Evolutionary conservation across 2,888 invertebrate genomes (phyloP).

Genomic region (Frankliniella intonsa): DNA sequence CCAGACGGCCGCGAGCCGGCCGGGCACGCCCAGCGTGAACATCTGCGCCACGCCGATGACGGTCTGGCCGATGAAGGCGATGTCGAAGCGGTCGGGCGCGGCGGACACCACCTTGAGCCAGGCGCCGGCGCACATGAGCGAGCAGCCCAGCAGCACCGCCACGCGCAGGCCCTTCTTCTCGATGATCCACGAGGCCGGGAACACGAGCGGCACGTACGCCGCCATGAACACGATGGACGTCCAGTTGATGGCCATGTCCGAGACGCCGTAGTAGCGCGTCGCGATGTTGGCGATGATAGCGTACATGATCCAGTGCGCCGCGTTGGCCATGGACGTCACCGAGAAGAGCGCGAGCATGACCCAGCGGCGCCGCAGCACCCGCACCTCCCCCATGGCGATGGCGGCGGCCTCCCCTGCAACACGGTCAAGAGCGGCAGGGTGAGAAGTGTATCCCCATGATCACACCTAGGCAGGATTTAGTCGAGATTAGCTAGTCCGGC

Average conservation of each 20-base stretch:
- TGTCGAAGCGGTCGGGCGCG: constrained; percentile 55
- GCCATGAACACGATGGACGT: constrained; percentile 60
- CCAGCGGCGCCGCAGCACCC: constrained; percentile 47
- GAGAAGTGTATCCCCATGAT: neutral
- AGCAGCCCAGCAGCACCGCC: constrained; percentile 51
- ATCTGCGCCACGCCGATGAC: constrained; percentile 56
- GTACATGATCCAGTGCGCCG: constrained; percentile 57
- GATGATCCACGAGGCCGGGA: constrained; percentile 49
- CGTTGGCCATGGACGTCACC: constrained; percentile 51
- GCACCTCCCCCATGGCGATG: constrained; percentile 15
- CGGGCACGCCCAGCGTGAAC: constrained; percentile 63
- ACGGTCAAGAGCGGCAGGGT: too few species aligned
- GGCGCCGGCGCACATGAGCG: constrained; percentile 57
- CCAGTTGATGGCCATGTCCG: constrained; percentile 51
- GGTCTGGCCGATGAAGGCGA: constrained; percentile 58
- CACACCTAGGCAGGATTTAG: neutral
- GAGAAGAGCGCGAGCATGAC: constrained; percentile 51
- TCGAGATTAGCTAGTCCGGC: neutral
- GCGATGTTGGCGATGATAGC: constrained; percentile 52
- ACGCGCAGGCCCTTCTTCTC: constrained; percentile 49
- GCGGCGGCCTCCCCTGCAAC: constrained; percentile 9
- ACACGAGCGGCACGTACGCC: constrained; percentile 57
- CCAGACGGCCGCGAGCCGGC: constrained; percentile 65
- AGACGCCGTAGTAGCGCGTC: constrained; percentile 43
- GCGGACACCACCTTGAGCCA: constrained; percentile 59